phyloP scores from a whole-genome alignment of 2,888 invertebrate species.

The Lissocephala sabroskyi region DNA sequence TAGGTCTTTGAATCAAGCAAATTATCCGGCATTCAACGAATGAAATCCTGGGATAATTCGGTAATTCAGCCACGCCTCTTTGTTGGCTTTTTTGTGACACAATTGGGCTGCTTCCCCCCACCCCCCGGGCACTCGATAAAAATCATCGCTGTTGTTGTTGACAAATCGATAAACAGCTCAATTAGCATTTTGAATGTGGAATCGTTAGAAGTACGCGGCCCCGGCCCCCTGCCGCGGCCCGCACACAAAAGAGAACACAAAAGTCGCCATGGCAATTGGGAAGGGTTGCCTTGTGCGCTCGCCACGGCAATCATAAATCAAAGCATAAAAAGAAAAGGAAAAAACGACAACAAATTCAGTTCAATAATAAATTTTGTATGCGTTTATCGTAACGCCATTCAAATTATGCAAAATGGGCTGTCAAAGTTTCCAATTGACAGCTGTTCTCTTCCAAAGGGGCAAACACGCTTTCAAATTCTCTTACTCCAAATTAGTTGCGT shows the following conservation, averaged over 20 bases:
- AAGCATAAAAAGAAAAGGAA: slow-evolving; percentile 40
- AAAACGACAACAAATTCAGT: slow-evolving; percentile 25
- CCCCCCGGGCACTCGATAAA: no score
- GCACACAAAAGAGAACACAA: not conserved
- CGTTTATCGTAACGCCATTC: slow-evolving; percentile 34
- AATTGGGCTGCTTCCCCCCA: no score
- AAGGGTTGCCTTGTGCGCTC: no score
- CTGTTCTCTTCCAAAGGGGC: no score
- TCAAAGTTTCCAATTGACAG: slow-evolving; percentile 51
- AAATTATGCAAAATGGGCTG: slow-evolving; percentile 53
- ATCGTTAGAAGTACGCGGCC: slow-evolving; percentile 31
- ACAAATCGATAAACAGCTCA: slow-evolving; percentile 66
- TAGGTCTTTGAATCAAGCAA: no score
- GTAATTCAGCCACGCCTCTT: no score
- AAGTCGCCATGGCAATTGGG: slow-evolving; percentile 2
- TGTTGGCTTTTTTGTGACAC: no score
- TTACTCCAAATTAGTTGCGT: no score
- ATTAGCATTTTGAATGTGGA: slow-evolving; percentile 57
- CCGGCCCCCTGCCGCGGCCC: not conserved
- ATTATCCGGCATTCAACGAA: no score
- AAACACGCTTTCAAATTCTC: no score
- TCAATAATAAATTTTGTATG: slow-evolving; percentile 61
- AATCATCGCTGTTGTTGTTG: slow-evolving; percentile 43
- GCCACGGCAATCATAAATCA: slow-evolving; percentile 52
- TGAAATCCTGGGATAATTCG: no score